Evolutionary conservation across 2,888 invertebrate species (phyloP), one percentile per base, ranked within the genome.

Genomic region (Eueremaeus valkanovi): DNA sequence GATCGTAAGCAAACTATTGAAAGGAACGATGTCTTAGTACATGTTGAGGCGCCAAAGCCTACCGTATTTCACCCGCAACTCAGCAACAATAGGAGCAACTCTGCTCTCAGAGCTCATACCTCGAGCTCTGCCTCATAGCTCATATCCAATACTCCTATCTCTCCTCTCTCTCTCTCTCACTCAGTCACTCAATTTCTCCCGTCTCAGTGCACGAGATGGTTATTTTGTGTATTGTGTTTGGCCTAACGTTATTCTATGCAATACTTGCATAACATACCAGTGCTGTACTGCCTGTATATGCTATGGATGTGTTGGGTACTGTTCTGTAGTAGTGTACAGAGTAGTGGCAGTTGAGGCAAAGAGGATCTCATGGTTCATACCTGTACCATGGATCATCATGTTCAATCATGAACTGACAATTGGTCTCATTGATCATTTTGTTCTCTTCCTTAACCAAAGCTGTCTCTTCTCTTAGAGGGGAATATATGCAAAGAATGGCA

Each of bases 351-450:
- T n/a, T n/a, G n/a, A n/a, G n/a, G n/a, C n/a, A 36, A 36, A 36
- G 36, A 36, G 36, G 36, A 36, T 36, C 36, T 36, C 36, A 36
- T 36, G 36, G 36, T 11, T 36, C 11, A 36, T 36, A 36, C 36
- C 36, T 36, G 6, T 36, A 36, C 36, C 36, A 8, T 11, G 6
- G 6, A 36, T 51, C 6, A 51, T 51, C 51, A 51, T 51, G 5
- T 51, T 51, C 51, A 51, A 51, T 51, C 51, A 51, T n/a, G n/a
- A n/a, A 51, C 51, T 51, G 51, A 51, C 51, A 51, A 51, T 51
- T 51, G 51, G 51, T 51, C 6, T 51, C 51, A 51, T 9, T 51
- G 51, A 18, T 9, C 18, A 6, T 9, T 51, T 51, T 18, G 5
- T 21, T 51, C 51, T 51, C 51, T 51, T 51, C 51, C 51, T 51